Base-by-base conservation (phyloP, 2,113 vertebrate species). In the Plestiodon gilberti region DNA sequence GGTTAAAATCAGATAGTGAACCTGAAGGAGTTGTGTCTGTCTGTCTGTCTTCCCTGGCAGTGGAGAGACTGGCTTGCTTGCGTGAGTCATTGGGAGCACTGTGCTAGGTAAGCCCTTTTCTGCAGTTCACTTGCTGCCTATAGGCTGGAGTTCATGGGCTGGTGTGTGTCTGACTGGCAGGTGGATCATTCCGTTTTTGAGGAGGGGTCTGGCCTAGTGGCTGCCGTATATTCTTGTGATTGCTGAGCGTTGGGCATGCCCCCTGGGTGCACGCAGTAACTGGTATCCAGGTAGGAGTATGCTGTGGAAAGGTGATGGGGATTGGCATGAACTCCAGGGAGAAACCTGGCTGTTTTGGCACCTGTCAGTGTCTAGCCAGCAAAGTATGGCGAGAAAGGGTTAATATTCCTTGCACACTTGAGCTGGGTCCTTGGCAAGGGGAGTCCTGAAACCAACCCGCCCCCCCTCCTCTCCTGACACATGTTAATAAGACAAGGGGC, bases 351-450 rank as follows among this genome's bases (percentile, higher is more conserved):
- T 23, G n/a, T n/a, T 25, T 30, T 23, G 25, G 22, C 14, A n/a
- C 43, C 74, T 48, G 28, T 28, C 28, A 88, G 77, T 71, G 43
- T 91, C 88, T 67, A 52, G 59, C 89, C 90, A 11, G 88, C 91
- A 90, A 94, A 90, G 87, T 40, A 74, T 78, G 94, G 87, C 91
- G 91, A 93, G 93, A 96, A 96, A 93, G 91, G 94, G 94, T 95
- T 96, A 93, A 94, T 94, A 96, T 96, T 95, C 95, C 94, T 97
- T 95, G 95, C 94, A 96, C 92, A 91, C 91, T 95, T 92, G 90
- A 94, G 88, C 84, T 90, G 92, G 90, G 91, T 17, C 61, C 38
- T 3, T 35, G 91, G 90, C 92, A 92, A 91, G 90, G 94, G 95
- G 94, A 93, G 93, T 94, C 93, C 88, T 96, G 95, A 94, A 96